Base-by-base conservation (phyloP, 1,140 invertebrate genomes). In the Macrobrachium nipponense region DNA sequence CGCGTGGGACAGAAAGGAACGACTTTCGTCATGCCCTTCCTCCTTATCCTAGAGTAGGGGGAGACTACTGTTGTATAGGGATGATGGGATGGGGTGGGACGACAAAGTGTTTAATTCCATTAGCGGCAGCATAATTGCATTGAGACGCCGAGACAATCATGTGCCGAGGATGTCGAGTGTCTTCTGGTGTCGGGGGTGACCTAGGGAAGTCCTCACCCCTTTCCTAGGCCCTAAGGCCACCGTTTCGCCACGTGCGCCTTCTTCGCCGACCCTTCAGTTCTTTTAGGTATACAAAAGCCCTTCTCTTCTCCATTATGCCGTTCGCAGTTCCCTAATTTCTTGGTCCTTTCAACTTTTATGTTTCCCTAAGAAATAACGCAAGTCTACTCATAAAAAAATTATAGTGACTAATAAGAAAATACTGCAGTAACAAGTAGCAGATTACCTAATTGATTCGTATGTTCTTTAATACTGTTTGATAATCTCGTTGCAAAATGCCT, bases 101-200 rank as follows among this genome's bases (percentile, higher is more conserved):
- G 20, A 68, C 77, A 80, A 80, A 76, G 64, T 86, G 80, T 79
- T 86, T 80, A 80, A 86, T 86, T 86, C 83, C 83, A 86, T 86
- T 86, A 86, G 83, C 83, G 70, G 23, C 20, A 64, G 66, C 68
- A 80, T 86, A 86, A 86, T 86, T 86, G 80, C 83, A 72, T 62
- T 73, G 77, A 72, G 59, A 60, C 58, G 51, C 58, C 43, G 61
- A 86, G 83, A 86, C 83, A 86, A 86, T 86, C 83, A 78, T 43
- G 64, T 80, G 83, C 73, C 80, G 83, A 80, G 77, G 77, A 72
- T 79, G 68, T n/a, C 73, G 83, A 86, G 83, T 80, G 83, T 80
- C 77, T 80, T 68, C 83, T 70, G 73, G 79, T 86, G 83, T 86
- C 66, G 66, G 68, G 36, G 75, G 83, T 86, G 64, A 23, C 20